Percentiles rank a stretch among this genome's conserved stretches.
Conservation (phyloP, 2,888 invertebrate species). For the Leptinotarsa juncta region DNA sequence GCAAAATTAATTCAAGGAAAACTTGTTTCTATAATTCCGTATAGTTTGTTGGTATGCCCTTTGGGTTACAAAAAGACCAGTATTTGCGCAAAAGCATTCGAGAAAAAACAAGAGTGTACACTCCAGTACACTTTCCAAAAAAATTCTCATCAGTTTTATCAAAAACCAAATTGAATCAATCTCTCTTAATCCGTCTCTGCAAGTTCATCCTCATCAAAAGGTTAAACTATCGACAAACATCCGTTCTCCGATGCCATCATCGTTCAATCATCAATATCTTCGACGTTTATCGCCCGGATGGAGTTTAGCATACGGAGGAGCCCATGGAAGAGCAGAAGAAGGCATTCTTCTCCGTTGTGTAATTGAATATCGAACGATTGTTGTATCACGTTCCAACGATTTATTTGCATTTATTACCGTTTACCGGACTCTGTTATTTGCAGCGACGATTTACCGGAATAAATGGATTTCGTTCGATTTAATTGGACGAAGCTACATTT, state of each 20-base stretch:
- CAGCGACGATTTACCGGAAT: slow-evolving; percentile 23
- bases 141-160: background rate
- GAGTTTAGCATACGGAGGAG: slow-evolving; percentile 31
- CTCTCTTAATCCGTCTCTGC: background rate
- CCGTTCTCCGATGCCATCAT: slow-evolving; percentile 9
- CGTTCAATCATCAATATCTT: background rate
- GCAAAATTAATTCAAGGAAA: too few relatives aligned
- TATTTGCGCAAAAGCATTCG: too few relatives aligned
- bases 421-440: slow-evolving; percentile 37
- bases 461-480: background rate
- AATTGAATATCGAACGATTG: slow-evolving; percentile 27
- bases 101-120: too few relatives aligned
- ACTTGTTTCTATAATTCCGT: too few relatives aligned
- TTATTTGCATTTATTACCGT: slow-evolving; percentile 38
- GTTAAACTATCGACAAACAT: background rate
- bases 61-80: too few relatives aligned
- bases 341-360: slow-evolving; percentile 30
- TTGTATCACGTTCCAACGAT: slow-evolving; percentile 39
- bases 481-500: background rate
- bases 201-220: background rate
- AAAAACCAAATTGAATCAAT: background rate
- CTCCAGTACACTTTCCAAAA: background rate
- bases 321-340: slow-evolving; percentile 25
- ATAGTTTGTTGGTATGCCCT: too few relatives aligned
- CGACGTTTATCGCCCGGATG: slow-evolving; percentile 22